Base-by-base conservation (phyloP, 2,797 vertebrate species). In the Gorsachius magnificus region DNA sequence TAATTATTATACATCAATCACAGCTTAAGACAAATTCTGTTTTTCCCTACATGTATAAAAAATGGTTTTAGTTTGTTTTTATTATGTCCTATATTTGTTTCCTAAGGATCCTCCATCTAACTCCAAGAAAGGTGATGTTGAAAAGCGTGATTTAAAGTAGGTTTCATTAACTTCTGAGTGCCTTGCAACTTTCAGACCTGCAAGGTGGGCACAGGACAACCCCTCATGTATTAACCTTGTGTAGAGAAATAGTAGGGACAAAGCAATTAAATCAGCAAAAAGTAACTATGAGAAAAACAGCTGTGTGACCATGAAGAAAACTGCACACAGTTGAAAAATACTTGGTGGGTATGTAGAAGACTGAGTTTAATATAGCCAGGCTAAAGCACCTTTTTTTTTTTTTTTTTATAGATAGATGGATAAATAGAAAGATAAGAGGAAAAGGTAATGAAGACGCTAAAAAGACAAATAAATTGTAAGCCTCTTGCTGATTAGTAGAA, bases 401-500 rank as follows among this genome's bases (percentile, higher is more conserved):
- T 36, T 77, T 68, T 38, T 12, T 4, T 11, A 69, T 93, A 81
- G 70, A 93, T 46, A 69, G 74, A 87, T 84, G 81, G 92, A 92
- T 17, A 38, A 76, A 71, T 22, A 61, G 68, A 85, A 36, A 58
- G 19, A 38, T 70, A 86, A 90, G 61, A 94, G 51, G 41, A 72
- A 76, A 90, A 95, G 61, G 75, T 83, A 96, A 97, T 78, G 91
- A 97, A 95, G 89, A 91, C 61, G 51, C 74, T 79, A 63, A 78
- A 93, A 86, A 91, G 70, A 92, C 76, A 95, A 94, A 83, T 51
- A 84, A 88, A 91, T 66, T 46, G 53, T 53, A 89, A 94, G 78
- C 11, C 80, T 93, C 93, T 68, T 95, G 84, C 93, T 95, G 91
- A 96, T 97, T 93, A 97, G 75, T 80, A 90, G 87, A 89, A 92